Conservation (phyloP, 2,797 vertebrate genomes). For the Erpetoichthys calabaricus region DNA sequence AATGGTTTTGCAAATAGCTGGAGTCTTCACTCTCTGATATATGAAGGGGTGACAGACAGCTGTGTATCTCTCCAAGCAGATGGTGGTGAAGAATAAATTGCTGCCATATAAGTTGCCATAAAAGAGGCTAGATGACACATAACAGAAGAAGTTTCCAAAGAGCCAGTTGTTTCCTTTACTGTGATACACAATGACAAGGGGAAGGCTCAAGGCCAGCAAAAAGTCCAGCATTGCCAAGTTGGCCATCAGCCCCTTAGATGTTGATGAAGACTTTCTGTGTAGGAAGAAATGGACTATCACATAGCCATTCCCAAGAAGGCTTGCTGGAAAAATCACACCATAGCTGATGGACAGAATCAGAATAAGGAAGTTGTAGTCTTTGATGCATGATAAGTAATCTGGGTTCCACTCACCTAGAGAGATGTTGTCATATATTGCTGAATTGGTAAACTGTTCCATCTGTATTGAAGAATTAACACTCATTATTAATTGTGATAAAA, state of each 20-base stretch:
- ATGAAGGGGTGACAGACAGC: constrained; percentile 1
- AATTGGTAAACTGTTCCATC: no score
- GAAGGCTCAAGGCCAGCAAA: constrained; percentile 1
- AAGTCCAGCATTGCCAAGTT: constrained; percentile 6
- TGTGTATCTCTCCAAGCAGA: constrained; percentile 1
- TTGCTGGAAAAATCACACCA: not conserved
- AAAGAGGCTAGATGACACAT: not conserved
- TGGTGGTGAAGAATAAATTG: not conserved
- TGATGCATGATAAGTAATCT: no score
- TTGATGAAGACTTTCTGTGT: not conserved
- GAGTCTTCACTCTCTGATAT: not conserved
- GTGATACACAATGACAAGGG: not conserved
- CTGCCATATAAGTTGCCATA: constrained; percentile 6
- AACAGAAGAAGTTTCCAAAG: constrained; percentile 3
- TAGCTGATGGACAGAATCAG: not conserved
- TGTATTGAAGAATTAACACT: no score
- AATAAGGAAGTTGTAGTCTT: not conserved
- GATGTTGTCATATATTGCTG: no score
- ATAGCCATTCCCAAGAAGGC: not conserved
- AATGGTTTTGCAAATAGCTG: not conserved
- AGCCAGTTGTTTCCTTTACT: not conserved
- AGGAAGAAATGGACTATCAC: not conserved
- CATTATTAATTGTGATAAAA: no score
- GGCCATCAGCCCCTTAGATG: constrained; percentile 1
- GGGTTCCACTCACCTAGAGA: no score